Evolutionary conservation across 2,113 vertebrate genomes (phyloP).

Genomic region (Passerina amoena): DNA sequence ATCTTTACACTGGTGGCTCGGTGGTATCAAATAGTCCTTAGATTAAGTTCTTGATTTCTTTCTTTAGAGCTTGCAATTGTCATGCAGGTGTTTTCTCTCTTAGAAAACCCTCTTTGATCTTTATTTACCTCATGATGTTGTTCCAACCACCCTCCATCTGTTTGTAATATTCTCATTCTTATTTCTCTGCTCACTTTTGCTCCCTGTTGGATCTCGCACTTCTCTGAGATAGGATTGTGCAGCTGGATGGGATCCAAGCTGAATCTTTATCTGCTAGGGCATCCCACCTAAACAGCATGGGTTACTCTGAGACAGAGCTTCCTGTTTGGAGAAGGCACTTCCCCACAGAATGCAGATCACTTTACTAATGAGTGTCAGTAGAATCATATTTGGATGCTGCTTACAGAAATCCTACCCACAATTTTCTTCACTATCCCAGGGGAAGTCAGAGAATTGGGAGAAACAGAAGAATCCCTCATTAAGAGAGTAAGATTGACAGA

Average conservation of each 20-base stretch:
- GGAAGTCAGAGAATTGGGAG: neutral
- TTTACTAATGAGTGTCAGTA: neutral
- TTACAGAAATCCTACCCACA: neutral
- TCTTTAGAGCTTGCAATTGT: neutral
- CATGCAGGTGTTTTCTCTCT: neutral
- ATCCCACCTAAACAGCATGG: neutral
- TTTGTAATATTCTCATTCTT: neutral
- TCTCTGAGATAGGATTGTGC: neutral
- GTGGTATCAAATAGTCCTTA: neutral
- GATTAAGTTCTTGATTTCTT: neutral
- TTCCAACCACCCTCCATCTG: neutral
- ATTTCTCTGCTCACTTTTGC: neutral
- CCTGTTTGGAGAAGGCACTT: rapidly evolving
- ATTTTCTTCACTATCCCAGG: neutral
- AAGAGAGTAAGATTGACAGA: neutral
- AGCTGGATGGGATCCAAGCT: neutral
- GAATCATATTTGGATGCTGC: neutral
- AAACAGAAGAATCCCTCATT: neutral
- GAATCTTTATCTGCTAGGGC: neutral
- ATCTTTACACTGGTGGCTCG: neutral
- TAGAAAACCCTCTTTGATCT: neutral
- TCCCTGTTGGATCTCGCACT: neutral
- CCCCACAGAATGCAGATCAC: neutral
- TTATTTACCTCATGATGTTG: neutral
- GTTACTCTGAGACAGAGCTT: neutral